Conservation (phyloP, 1,140 invertebrate genomes). For the Trichogramma pretiosum region DNA sequence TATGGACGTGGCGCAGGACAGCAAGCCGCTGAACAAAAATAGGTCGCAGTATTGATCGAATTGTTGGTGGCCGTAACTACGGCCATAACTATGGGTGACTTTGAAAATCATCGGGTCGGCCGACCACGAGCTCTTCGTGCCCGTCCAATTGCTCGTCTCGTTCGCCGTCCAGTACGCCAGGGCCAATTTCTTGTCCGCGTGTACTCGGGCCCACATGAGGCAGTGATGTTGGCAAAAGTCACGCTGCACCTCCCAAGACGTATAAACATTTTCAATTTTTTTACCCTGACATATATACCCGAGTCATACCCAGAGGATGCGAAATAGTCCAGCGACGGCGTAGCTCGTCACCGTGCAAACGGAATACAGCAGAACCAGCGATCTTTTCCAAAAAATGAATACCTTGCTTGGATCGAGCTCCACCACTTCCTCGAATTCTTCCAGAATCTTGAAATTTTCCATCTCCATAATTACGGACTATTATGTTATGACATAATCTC, state of each 20-base stretch:
- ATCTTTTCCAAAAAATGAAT: constrained; percentile 26
- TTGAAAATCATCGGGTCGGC: background rate
- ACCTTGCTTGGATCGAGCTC: constrained; percentile 25
- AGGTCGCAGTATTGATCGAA: constrained; percentile 18
- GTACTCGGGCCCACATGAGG: constrained; percentile 25
- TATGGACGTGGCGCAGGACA: constrained; percentile 26
- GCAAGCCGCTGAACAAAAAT: constrained; percentile 21
- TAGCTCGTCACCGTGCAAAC: constrained; percentile 23
- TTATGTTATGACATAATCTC: too few relatives aligned
- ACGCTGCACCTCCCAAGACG: too few relatives aligned
- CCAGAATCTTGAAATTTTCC: constrained; percentile 23
- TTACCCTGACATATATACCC: background rate
- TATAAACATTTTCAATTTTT: too few relatives aligned
- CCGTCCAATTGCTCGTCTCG: background rate
- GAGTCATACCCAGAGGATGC: constrained; percentile 28
- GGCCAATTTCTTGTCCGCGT: background rate
- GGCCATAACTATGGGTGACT: background rate
- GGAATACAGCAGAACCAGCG: constrained; percentile 21
- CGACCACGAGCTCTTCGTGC: background rate
- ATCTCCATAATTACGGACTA: too few relatives aligned
- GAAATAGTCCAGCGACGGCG: constrained; percentile 23
- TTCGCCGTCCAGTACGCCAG: background rate
- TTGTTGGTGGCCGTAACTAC: too few relatives aligned
- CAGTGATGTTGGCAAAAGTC: constrained; percentile 25
- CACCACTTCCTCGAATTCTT: constrained; percentile 24